Evolutionary conservation across 1,140 invertebrate species (phyloP).

Genomic region (Drosophila punjabiensis): DNA sequence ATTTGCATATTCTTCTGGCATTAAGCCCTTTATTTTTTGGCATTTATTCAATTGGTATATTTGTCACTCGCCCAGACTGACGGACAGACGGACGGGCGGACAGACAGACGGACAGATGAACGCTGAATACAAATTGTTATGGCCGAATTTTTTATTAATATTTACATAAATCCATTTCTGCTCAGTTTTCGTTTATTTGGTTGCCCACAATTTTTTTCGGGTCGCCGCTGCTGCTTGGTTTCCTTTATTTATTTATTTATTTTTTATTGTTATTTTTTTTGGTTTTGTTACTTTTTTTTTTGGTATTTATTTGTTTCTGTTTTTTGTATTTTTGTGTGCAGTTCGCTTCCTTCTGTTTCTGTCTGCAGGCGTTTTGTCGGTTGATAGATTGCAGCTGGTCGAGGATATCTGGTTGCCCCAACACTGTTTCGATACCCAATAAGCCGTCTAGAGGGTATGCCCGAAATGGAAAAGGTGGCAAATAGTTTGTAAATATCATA

Average conservation of each 20-base stretch:
- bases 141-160: slow-evolving; percentile 62
- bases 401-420: slow-evolving; percentile 60
- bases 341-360: slow-evolving; percentile 71
- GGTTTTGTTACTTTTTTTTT: slow-evolving; percentile 21
- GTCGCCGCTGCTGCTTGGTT: slow-evolving; percentile 17
- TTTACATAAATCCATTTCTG: slow-evolving; percentile 74
- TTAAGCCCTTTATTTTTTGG: slow-evolving; percentile 71
- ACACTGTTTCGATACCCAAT: slow-evolving; percentile 28
- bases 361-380: slow-evolving; percentile 76
- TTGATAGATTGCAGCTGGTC: slow-evolving; percentile 81
- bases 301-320: slow-evolving; percentile 41
- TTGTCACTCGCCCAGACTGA: slow-evolving; percentile 59
- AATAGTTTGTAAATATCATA: not conserved
- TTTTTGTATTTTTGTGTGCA: slow-evolving; percentile 46
- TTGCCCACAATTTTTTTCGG: slow-evolving; percentile 43
- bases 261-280: slow-evolving; percentile 19
- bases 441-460: not conserved
- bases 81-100: not conserved
- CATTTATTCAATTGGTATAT: slow-evolving; percentile 79
- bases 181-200: slow-evolving; percentile 48
- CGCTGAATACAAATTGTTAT: slow-evolving; percentile 66
- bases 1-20: slow-evolving; percentile 54
- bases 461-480: no score
- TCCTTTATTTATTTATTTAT: slow-evolving; percentile 20
- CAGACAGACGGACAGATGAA: slow-evolving; percentile 16